phyloP scores from a whole-genome alignment of 1,140 invertebrate genomes.

The Ylistrum balloti region DNA sequence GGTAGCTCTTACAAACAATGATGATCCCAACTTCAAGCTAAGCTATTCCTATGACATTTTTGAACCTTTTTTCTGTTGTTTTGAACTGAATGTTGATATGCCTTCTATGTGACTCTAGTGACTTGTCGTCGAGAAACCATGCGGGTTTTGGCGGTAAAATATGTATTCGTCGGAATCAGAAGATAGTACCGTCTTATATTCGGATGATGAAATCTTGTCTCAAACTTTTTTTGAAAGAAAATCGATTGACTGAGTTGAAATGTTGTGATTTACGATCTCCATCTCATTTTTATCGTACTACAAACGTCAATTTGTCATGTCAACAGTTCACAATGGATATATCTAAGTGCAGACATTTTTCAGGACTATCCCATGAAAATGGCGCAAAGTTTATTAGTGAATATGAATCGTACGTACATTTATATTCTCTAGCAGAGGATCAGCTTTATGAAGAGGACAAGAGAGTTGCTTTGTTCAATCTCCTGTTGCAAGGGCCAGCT shows the following conservation, averaged over 20 bases:
- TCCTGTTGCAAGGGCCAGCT: background rate
- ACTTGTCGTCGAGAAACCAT: background rate
- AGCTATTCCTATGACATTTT: background rate
- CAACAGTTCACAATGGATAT: conserved; percentile 8
- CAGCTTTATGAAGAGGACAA: background rate
- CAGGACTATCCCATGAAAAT: background rate
- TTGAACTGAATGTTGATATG: background rate
- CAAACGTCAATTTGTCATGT: no score
- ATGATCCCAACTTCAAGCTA: background rate
- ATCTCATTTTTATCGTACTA: no score
- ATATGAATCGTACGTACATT: background rate
- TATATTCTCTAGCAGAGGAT: background rate
- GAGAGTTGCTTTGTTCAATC: background rate
- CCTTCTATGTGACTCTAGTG: no score
- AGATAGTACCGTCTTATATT: no score
- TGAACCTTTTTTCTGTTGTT: background rate
- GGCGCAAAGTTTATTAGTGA: background rate
- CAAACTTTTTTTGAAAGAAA: no score
- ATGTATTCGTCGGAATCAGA: no score
- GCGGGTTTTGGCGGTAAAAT: background rate
- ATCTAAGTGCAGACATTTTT: background rate
- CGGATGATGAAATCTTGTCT: no score
- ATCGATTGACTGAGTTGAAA: no score
- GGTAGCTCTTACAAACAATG: background rate
- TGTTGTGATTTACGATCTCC: no score